These are phyloP conservation scores for Oplegnathus fasciatus DNA, from an alignment of 2,113 vertebrate species.

Conservation along the genomic window DNA sequence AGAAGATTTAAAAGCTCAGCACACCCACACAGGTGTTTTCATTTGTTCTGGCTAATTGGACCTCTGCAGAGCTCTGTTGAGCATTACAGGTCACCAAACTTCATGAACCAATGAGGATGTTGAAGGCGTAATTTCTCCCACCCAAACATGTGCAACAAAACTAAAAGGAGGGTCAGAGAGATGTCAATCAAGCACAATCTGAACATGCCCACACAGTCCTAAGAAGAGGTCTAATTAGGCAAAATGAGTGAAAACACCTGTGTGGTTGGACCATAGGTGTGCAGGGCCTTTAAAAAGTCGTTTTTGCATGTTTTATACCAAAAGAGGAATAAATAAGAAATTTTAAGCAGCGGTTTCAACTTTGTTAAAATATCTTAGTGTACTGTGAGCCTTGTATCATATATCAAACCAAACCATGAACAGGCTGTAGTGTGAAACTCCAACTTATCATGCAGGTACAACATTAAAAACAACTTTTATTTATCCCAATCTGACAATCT, in stretches of 20 bases:
- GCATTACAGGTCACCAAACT: not conserved
- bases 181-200: not conserved
- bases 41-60: not conserved
- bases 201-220: not conserved
- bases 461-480: slow-evolving; percentile 14
- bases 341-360: not conserved
- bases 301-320: not conserved
- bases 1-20: not conserved
- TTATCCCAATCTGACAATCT: slow-evolving; percentile 30
- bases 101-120: not conserved
- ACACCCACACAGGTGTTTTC: slow-evolving; percentile 13
- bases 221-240: not conserved
- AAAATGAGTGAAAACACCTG: not conserved
- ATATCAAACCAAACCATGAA: not conserved
- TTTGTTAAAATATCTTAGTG: not conserved
- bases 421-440: not conserved
- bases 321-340: not conserved
- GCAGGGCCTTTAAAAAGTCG: not conserved
- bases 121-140: not conserved
- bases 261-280: not conserved
- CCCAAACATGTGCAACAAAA: not conserved
- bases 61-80: not conserved
- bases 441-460: not conserved
- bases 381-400: not conserved
- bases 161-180: not conserved